phyloP scores from a whole-genome alignment of 2,113 vertebrate genomes.

The Columba janthina region DNA sequence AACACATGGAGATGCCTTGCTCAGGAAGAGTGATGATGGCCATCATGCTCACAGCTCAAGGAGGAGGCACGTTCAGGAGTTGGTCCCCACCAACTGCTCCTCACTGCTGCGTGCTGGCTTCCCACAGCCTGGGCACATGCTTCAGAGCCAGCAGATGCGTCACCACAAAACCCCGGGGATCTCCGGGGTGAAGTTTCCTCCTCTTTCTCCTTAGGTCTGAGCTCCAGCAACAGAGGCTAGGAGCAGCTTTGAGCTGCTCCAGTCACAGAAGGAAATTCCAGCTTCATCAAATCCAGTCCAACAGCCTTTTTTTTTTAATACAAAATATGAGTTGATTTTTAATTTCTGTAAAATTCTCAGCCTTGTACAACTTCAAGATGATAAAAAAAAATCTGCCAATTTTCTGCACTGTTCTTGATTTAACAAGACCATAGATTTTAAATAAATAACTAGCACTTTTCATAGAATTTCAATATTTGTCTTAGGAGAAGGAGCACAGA shows the following conservation, averaged over 20 bases:
- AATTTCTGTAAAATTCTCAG: not conserved
- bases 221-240: not conserved
- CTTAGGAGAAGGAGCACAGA: not conserved
- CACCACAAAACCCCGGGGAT: not conserved
- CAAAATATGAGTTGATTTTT: not conserved
- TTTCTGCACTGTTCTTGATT: not conserved
- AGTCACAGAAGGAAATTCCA: not conserved
- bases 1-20: not conserved
- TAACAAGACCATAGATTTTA: not conserved
- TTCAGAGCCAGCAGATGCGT: not conserved
- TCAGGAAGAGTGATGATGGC: not conserved
- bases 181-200: not conserved
- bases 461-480: not conserved
- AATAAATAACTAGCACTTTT: not conserved
- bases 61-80: accelerated
- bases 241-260: not conserved
- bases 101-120: not conserved
- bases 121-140: accelerated
- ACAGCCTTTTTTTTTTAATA: not conserved
- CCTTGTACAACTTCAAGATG: not conserved
- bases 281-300: not conserved
- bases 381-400: not conserved
- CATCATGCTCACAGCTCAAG: not conserved
- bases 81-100: not conserved
- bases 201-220: not conserved